Evolutionary conservation across 2,888 invertebrate genomes (phyloP), one percentile per base, ranked within the genome.

Genomic region (Macrosiphum euphorbiae): DNA sequence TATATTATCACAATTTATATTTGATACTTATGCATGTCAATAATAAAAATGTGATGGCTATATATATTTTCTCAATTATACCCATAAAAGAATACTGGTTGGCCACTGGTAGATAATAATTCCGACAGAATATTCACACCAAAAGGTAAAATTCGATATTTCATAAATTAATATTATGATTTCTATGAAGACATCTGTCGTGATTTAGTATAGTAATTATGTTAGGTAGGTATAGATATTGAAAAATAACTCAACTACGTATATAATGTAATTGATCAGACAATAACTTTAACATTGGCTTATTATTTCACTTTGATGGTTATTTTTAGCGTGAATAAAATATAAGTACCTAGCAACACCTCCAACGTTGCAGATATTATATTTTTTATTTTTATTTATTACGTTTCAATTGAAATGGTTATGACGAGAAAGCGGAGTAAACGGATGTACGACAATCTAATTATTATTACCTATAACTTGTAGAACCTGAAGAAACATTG

Each of bases 401-500:
- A 58, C n/a, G 26, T n/a, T 92, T 67, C 61, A 78, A 88, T 88
- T 67, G 67, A 52, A 52, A 88, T 52, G 67, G 88, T 88, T 88
- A 88, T 88, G 67, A 52, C 44, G 52, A 67, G 88, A 92, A 92
- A 92, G 92, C 26, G 28, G 20, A 24, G 41, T 88, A 67, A 88
- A 88, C 88, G 92, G 67, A 92, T 92, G 52, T 92, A 88, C 88
- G 88, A 20, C 41, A 88, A 88, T 88, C 67, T 92, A 92, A 88
- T 92, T 44, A 92, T 88, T 52, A 67, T 88, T 90, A 58, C 26
- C 28, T 47, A 35, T 55, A 44, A 61, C 35, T 87, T 50, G 67
- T 67, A 61, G 86, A 92, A 52, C 88, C 50, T 52, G 28, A 55
- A 67, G 50, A 47, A 7, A 90, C 3, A 86, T 52, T 11, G 20